Base-by-base conservation (phyloP, 2,797 vertebrate genomes). In the Acanthurus lineatus region DNA sequence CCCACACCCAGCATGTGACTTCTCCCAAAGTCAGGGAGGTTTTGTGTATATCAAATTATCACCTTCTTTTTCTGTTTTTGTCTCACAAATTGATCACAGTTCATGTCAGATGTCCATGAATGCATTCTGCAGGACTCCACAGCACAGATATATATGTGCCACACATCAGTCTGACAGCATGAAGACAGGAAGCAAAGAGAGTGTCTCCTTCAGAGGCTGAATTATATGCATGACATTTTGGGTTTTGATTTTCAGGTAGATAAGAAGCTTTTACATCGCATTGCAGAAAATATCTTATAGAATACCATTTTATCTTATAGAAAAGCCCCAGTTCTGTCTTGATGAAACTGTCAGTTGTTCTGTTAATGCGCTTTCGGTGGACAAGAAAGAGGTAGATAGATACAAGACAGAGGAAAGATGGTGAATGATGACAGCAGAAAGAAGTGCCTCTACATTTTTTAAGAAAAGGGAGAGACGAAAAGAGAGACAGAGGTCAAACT, bases 171-270 rank as follows among this genome's bases (percentile, higher is more conserved):
- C 40, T 47, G 17, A 32, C 56, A 28, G 49, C 16, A 44, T 25
- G 19, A 54, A 28, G 32, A 51, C 9, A 9, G 9, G 56, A 49
- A 67, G 16, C n/a, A 69, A 22, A 22, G 52, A 65, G 19, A 32
- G 66, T n/a, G 32, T 22, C 12, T 7, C 14, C 17, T 32, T 57
- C 10, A 1, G 9, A 71, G 51, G 48, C 17, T 20, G 2, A 45
- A 66, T 45, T 1, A 15, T 5, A 22, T 14, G 49, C 4, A n/a
- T 25, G 60, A 58, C 16, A 64, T 61, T 54, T 16, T 19, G 14
- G 3, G 9, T 51, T 69, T 42, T 10, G 47, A 69, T 77, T 72
- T 8, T 22, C 54, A 59, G 14, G 11, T 7, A 59, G 38, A 66
- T 28, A 54, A 48, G 5, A 6, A 4, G 11, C 28, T 32, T n/a